Conservation (phyloP, 2,888 invertebrate genomes). For the Rhagonycha fulva region DNA sequence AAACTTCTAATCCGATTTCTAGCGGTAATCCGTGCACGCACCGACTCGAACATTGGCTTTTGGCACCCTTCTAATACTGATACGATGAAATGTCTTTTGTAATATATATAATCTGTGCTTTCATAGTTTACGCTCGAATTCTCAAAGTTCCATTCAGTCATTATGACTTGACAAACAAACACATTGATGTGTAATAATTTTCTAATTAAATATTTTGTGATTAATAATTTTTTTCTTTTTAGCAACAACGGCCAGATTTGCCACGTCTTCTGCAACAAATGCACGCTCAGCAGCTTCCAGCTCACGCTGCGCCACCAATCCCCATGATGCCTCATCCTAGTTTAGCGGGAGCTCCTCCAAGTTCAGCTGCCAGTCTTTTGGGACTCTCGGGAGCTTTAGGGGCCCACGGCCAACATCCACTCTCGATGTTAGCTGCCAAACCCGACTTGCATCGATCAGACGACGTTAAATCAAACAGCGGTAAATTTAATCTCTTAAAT, state of each 20-base stretch:
- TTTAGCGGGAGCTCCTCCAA: constrained; percentile 59
- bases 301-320: constrained; percentile 74
- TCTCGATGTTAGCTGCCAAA: constrained; percentile 77
- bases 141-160: constrained; percentile 7
- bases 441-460: constrained; percentile 77
- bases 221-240: constrained; percentile 29
- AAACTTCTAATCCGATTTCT: constrained; percentile 27
- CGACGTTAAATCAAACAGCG: constrained; percentile 76
- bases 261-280: constrained; percentile 87
- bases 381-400: constrained; percentile 65
- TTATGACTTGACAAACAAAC: background rate
- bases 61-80: constrained; percentile 25
- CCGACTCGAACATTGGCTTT: constrained; percentile 40
- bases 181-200: background rate
- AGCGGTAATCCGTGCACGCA: constrained; percentile 30
- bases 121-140: constrained; percentile 21
- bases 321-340: constrained; percentile 73
- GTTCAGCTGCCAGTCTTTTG: constrained; percentile 63
- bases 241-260: constrained; percentile 86
- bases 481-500: constrained; percentile 56
- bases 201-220: background rate
- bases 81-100: constrained; percentile 24
- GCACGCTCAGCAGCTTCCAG: constrained; percentile 85
- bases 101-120: constrained; percentile 21
- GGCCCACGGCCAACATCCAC: constrained; percentile 71